These are phyloP conservation scores for Galeopsomyia nigrocyanea DNA, from an alignment of 2,888 invertebrate species.

Conservation along the genomic window DNA sequence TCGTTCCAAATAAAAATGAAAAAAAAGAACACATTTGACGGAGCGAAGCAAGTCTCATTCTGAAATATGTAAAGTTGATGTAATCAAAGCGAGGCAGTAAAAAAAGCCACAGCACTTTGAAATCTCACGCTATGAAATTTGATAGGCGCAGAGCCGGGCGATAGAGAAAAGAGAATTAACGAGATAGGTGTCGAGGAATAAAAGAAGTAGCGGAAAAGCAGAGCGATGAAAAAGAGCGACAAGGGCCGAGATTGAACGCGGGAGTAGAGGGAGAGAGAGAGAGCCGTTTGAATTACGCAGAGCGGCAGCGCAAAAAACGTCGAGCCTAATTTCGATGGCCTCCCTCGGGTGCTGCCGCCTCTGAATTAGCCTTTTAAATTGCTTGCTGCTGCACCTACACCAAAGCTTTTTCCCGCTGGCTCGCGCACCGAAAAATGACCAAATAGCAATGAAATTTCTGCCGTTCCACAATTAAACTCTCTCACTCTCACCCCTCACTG, in stretches of 20 bases:
- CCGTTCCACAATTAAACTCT: slow-evolving; percentile 45
- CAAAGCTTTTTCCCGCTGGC: background rate
- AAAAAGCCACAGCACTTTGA: slow-evolving; percentile 3
- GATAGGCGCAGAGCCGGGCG: slow-evolving; percentile 9
- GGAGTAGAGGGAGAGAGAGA: slow-evolving; percentile 19
- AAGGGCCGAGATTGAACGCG: slow-evolving; percentile 11
- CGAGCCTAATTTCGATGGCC: slow-evolving; percentile 61
- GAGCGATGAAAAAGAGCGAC: background rate
- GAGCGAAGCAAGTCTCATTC: background rate
- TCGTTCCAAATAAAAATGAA: no score
- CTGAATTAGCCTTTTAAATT: slow-evolving; percentile 68
- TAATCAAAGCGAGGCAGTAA: background rate
- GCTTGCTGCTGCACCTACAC: slow-evolving; percentile 50
- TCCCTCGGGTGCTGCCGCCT: slow-evolving; percentile 56
- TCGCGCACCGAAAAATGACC: slow-evolving; percentile 38
- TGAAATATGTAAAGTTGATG: no score
- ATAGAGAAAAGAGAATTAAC: slow-evolving; percentile 40
- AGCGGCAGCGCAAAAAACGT: slow-evolving; percentile 52
- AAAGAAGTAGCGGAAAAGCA: slow-evolving; percentile 14
- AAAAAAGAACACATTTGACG: no score
- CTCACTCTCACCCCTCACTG: slow-evolving; percentile 3
- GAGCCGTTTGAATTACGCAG: slow-evolving; percentile 58
- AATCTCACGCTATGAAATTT: background rate
- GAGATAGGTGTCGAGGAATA: slow-evolving; percentile 26
- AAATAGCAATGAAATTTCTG: slow-evolving; percentile 45